Evolutionary conservation across 2,888 invertebrate species (phyloP).

Genomic region (Habroteleia sp.): DNA sequence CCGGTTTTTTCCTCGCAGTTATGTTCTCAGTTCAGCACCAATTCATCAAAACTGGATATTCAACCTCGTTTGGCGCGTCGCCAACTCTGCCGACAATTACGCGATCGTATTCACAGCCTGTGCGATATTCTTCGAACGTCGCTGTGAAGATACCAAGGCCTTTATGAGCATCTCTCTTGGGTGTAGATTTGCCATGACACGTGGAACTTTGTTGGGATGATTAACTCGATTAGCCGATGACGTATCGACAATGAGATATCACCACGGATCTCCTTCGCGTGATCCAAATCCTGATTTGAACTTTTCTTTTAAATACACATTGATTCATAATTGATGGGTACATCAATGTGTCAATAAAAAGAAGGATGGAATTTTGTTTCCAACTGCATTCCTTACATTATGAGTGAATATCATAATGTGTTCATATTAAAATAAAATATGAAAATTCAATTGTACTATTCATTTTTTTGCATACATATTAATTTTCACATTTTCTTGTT

Average conservation of each 20-base stretch:
- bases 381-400: too few relatives aligned
- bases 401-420: too few relatives aligned
- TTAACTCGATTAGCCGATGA: conserved; percentile 49
- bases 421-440: too few relatives aligned
- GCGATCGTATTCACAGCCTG: conserved; percentile 47
- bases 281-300: conserved; percentile 2
- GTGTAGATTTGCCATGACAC: conserved; percentile 35
- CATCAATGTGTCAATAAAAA: too few relatives aligned
- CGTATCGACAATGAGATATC: conserved; percentile 30
- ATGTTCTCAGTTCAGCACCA: conserved; percentile 33
- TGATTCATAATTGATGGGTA: too few relatives aligned
- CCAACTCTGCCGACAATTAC: conserved; percentile 49
- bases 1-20: conserved; percentile 10
- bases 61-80: conserved; percentile 31
- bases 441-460: too few relatives aligned
- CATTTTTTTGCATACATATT: too few relatives aligned
- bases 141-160: conserved; percentile 30
- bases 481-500: too few relatives aligned
- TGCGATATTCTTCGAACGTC: conserved; percentile 25
- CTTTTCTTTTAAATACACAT: background rate
- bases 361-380: too few relatives aligned
- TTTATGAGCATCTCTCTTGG: conserved; percentile 25
- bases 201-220: conserved; percentile 38
- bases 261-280: conserved; percentile 18
- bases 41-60: conserved; percentile 52